Base-by-base conservation (phyloP, 2,888 invertebrate species). In the Pardosa pseudoannulata region DNA sequence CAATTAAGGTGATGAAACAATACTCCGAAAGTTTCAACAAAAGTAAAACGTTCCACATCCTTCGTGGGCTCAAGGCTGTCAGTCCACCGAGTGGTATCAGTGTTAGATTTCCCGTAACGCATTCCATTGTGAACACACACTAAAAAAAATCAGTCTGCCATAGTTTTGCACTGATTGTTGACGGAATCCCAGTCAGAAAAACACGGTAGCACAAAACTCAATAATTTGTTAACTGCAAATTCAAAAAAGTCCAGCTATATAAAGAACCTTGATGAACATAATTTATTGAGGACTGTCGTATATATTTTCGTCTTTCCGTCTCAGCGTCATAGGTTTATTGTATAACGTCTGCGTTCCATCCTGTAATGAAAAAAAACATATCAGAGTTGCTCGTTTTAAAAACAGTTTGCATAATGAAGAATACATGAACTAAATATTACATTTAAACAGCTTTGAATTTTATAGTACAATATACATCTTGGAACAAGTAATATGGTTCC, bases 221-320 rank as follows among this genome's bases (percentile, higher is more conserved):
- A 16, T 16, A 46, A 46, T 16, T 11, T 16, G 5, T 46, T 16
- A 16, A 46, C n/a, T 46, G 46, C 46, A 46, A 46, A 46, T 56
- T 3, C 23, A 5, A 16, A 56, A 23, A 23, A 1, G 23, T 23
- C 11, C 56, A 56, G 56, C 23, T 23, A 5, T 11, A 23, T 23
- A 56, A 23, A 29, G 13, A 65, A 3, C 9, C 31, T 29, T 65
- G 16, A n/a, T 41, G 41, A 32, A 9, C 9, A 19, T 23, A 27
- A 70, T 13, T 71, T 83, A 88, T 50, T 88, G 88, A 1, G 88
- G 79, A 16, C 67, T 83, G 19, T 88, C 88, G 36, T 88, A 88
- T 56, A 88, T 88, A 50, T 88, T 74, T 16, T 88, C 88, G 41
- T 75, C 76, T 29, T 64, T 82, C 41, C 72, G 68, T 31, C 50